Conservation (phyloP, 92 coral and sea anemone genomes). For the Palythoa grandiflora region DNA sequence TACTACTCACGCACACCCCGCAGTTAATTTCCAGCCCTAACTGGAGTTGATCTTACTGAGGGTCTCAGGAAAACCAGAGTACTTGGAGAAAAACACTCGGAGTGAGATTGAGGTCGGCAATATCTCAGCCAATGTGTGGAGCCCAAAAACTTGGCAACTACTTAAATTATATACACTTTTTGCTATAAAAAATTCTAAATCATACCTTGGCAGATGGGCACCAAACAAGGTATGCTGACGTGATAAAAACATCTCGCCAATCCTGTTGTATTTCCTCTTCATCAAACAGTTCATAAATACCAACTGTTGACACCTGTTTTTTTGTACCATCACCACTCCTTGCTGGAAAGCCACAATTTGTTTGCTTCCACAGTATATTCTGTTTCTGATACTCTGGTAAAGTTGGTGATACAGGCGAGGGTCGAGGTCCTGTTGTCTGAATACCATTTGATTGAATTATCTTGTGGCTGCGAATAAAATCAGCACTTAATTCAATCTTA, state of each 20-base stretch:
- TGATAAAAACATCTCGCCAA: conserved; percentile 92
- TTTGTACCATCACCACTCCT: conserved; percentile 21
- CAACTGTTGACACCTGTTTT: conserved; percentile 65
- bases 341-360: conserved; percentile 51
- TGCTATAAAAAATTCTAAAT: background rate
- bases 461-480: background rate
- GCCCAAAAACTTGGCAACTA: no score
- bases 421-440: conserved; percentile 64
- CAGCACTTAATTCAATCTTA: no score
- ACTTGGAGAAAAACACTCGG: no score
- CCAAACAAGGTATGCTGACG: conserved; percentile 97
- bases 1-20: no score
- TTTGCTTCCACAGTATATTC: conserved; percentile 79
- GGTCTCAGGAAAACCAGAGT: no score
- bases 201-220: conserved; percentile 88
- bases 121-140: no score
- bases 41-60: no score
- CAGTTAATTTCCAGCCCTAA: no score
- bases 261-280: conserved; percentile 84
- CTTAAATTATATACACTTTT: background rate
- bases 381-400: conserved; percentile 80
- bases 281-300: conserved; percentile 89
- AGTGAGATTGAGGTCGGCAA: no score
- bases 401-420: conserved; percentile 87
- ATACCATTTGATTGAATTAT: conserved; percentile 42